Percentiles rank a stretch among this genome's conserved stretches.
These are phyloP conservation scores for Parnassius smintheus DNA, from an alignment of 2,888 invertebrate genomes.

Conservation along the genomic window DNA sequence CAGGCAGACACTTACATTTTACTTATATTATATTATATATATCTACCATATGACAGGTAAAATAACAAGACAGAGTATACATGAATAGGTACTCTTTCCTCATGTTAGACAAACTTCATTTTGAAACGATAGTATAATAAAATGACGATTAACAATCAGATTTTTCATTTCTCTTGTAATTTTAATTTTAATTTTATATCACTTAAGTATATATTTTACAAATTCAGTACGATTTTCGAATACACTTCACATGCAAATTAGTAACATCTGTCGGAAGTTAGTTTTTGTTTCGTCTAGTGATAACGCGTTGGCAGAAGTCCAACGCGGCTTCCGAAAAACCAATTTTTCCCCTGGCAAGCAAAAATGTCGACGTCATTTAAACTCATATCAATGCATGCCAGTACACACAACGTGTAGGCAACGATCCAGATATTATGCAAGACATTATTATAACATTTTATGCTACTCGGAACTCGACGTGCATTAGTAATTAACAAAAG, in stretches of 20 bases:
- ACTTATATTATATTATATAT: no score
- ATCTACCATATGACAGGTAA: no score
- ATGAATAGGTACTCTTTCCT: no score
- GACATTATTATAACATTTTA: background rate
- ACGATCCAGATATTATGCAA: slow-evolving; percentile 5
- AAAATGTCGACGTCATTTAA: slow-evolving; percentile 22
- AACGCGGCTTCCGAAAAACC: slow-evolving; percentile 15
- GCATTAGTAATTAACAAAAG: background rate
- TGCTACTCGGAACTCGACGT: background rate
- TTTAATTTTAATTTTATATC: no score
- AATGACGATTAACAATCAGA: no score
- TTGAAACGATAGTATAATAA: no score
- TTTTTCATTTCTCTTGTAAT: no score
- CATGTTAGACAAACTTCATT: no score
- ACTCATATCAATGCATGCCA: slow-evolving; percentile 7
- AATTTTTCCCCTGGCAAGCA: slow-evolving; percentile 18
- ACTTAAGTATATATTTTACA: background rate
- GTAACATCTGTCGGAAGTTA: slow-evolving; percentile 16
- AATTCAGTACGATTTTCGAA: background rate
- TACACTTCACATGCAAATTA: slow-evolving; percentile 19
- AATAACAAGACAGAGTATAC: no score
- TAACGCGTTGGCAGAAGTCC: slow-evolving; percentile 22
- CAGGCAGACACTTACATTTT: no score
- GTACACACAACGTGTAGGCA: background rate
- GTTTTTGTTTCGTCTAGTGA: slow-evolving; percentile 15